Percentiles rank a stretch among this genome's conserved stretches.
Evolutionary conservation across 2,797 vertebrate genomes (phyloP).

Genomic region (Onychomys torridus): DNA sequence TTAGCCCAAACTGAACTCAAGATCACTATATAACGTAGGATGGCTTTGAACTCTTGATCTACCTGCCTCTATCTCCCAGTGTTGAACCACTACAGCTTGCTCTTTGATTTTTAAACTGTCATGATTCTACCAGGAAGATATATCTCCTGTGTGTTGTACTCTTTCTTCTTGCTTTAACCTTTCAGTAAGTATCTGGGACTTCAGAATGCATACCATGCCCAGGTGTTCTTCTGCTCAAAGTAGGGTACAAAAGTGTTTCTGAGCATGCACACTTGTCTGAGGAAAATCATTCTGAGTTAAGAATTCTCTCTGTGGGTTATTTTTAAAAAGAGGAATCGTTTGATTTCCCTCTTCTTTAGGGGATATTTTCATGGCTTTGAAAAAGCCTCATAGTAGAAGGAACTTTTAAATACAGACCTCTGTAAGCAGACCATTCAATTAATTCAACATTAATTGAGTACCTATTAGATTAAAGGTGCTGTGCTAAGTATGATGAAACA

Average conservation of each 20-base stretch:
- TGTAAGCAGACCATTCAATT: background rate
- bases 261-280: background rate
- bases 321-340: conserved; percentile 9
- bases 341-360: conserved; percentile 4
- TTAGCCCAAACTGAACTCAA: background rate
- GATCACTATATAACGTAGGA: background rate
- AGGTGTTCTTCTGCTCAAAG: background rate
- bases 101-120: conserved; percentile 10
- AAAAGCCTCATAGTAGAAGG: background rate
- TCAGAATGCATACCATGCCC: no score
- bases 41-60: background rate
- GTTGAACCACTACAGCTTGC: background rate
- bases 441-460: conserved; percentile 43
- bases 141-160: background rate
- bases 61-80: background rate
- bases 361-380: conserved; percentile 16
- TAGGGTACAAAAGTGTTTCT: background rate
- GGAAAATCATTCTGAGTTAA: conserved; percentile 25
- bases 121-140: conserved; percentile 12
- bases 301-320: background rate
- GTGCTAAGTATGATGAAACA: background rate
- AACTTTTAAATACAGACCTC: background rate
- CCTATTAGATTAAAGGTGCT: conserved; percentile 14
- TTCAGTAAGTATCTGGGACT: background rate
- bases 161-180: background rate